These are phyloP conservation scores for Pyrochroa serraticornis DNA, from an alignment of 2,888 invertebrate genomes.

Conservation along the genomic window DNA sequence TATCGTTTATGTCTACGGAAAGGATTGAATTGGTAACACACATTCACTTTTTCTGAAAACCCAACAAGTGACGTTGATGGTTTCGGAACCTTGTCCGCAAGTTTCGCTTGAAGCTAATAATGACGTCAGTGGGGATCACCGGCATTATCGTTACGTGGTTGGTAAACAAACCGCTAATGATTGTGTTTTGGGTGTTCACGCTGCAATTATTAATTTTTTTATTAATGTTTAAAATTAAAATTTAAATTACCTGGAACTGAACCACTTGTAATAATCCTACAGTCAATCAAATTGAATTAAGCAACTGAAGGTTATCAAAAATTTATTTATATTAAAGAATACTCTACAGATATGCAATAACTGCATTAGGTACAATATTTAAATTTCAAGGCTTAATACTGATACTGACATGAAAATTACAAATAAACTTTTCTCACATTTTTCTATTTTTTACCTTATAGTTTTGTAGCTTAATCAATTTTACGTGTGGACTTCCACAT, in stretches of 20 bases:
- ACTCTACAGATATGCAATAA: no score
- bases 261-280: neutral
- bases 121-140: slow-evolving; percentile 21
- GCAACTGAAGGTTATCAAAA: slow-evolving; percentile 8
- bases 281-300: slow-evolving; percentile 8
- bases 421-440: no score
- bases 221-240: neutral
- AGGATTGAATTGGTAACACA: neutral
- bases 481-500: no score
- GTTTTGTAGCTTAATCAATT: no score
- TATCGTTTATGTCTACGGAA: slow-evolving; percentile 13
- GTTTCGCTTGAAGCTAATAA: neutral
- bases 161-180: slow-evolving; percentile 2
- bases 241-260: no score
- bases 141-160: neutral
- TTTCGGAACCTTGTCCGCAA: neutral
- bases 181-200: neutral
- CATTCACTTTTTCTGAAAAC: neutral
- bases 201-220: neutral
- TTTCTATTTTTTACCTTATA: no score
- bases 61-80: no score
- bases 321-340: no score
- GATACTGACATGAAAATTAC: no score
- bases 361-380: no score
- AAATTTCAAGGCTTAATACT: no score